Percentiles rank a stretch among this genome's conserved stretches.
Evolutionary conservation across 2,888 invertebrate species (phyloP).

Genomic region (Leucoptera coffeella): DNA sequence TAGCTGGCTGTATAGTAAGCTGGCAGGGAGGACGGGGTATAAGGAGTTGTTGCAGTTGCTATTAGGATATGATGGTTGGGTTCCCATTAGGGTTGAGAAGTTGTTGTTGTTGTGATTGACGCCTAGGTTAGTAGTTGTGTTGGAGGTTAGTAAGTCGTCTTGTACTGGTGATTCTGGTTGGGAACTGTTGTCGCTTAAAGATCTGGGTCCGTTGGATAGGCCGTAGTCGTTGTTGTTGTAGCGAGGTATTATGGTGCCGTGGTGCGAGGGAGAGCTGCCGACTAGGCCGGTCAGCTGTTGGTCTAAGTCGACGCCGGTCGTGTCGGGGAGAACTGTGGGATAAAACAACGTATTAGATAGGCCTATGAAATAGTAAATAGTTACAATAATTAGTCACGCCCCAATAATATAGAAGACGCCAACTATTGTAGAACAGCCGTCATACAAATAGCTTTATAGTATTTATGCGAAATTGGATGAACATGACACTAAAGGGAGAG

Average conservation of each 20-base stretch:
- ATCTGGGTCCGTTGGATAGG: slow-evolving; percentile 63
- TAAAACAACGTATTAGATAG: too few relatives aligned
- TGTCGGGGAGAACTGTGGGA: slow-evolving; percentile 67
- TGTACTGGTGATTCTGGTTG: slow-evolving; percentile 79
- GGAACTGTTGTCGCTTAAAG: slow-evolving; percentile 75
- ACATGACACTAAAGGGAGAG: too few relatives aligned
- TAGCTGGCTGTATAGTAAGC: slow-evolving; percentile 75
- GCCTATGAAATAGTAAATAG: too few relatives aligned
- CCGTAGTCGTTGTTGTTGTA: slow-evolving; percentile 63
- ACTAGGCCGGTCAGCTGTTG: slow-evolving; percentile 64
- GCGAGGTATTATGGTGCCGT: slow-evolving; percentile 59
- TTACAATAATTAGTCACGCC: too few relatives aligned
- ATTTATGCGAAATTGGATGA: too few relatives aligned
- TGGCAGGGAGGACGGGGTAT: slow-evolving; percentile 74
- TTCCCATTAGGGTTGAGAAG: slow-evolving; percentile 59
- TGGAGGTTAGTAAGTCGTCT: slow-evolving; percentile 64
- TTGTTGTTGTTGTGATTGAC: slow-evolving; percentile 58
- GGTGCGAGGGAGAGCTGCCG: slow-evolving; percentile 51
- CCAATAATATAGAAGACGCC: too few relatives aligned
- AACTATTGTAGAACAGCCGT: too few relatives aligned
- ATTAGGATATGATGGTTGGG: slow-evolving; percentile 53
- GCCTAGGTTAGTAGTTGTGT: slow-evolving; percentile 54
- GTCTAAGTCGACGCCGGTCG: slow-evolving; percentile 67
- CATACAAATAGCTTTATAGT: too few relatives aligned
- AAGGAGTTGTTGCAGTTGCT: slow-evolving; percentile 66